Conservation (phyloP, 2,113 vertebrate species). For the Urocitellus parryii region DNA sequence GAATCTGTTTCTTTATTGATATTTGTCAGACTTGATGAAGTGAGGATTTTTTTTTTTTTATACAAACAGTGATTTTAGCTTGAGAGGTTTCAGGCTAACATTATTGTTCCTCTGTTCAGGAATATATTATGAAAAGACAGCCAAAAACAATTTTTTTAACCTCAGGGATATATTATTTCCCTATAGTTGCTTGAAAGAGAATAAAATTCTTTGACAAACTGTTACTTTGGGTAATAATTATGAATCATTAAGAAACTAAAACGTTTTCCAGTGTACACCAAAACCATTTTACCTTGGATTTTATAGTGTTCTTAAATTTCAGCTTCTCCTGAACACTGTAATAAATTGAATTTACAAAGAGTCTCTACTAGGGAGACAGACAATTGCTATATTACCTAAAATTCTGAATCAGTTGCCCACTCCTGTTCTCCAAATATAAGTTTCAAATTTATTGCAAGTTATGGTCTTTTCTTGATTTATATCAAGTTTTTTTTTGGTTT, state of each 20-base stretch:
- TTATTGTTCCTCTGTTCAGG: constrained; percentile 64
- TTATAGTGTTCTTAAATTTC: constrained; percentile 29
- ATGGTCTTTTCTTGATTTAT: constrained; percentile 48
- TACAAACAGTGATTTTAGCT: neutral
- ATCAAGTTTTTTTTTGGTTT: neutral
- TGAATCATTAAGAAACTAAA: constrained; percentile 72
- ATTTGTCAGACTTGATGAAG: neutral
- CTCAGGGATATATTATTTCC: constrained; percentile 59
- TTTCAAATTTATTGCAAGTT: constrained; percentile 31
- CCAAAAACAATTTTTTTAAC: constrained; percentile 60
- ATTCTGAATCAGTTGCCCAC: neutral
- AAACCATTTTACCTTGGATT: constrained; percentile 54
- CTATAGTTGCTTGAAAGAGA: constrained; percentile 70
- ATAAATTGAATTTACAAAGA: constrained; percentile 70
- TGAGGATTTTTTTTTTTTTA: constrained; percentile 52
- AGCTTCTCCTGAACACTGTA: constrained; percentile 26
- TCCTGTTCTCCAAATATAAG: neutral
- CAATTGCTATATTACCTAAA: constrained; percentile 14
- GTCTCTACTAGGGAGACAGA: constrained; percentile 47
- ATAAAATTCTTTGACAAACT: constrained; percentile 76
- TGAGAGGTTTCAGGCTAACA: constrained; percentile 36
- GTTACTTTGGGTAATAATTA: constrained; percentile 78
- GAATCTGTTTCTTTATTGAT: constrained; percentile 39
- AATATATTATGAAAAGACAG: constrained; percentile 65
- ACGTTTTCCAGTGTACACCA: constrained; percentile 2